Evolutionary conservation across 1,140 invertebrate genomes (phyloP), one percentile per base, ranked within the genome.

Genomic region (Eriosoma lanigerum): DNA sequence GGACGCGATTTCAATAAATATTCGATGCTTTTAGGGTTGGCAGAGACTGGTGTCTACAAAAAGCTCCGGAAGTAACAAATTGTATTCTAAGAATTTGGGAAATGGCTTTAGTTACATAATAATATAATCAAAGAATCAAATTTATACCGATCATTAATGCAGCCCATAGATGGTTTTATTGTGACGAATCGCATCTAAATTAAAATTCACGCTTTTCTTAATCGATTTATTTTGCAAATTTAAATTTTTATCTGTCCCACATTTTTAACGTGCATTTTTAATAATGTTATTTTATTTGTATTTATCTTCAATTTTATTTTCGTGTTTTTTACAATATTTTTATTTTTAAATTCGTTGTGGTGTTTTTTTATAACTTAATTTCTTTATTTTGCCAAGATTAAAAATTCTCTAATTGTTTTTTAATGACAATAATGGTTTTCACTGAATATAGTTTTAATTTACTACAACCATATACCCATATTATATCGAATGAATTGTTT

Each of bases 1-100:
- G 17, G 19, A 29, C 29, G 48, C 46, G 19, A 72, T 72, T 72
- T 26, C 38, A 48, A 78, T 60, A 78, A 78, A 78, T 48, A 60
- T 46, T 46, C 32, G 44, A 48, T 62, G 38, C 32, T 78, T 60
- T 78, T 62, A 13, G 56, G 50, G 15, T 46, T n/a, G 19, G 8
- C 15, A 10, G 56, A 52, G n/a, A 29, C n/a, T 50, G 68, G 21
- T 48, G 6, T 2, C 64, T 0, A 24, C 64, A 68, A 68, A 68
- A 68, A 68, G 6, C 44, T 24, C 64, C 19, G n/a, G n/a, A 17
- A n/a, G n/a, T 75, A 75, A 75, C 58, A 44, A 56, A 56, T 58
- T 44, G 54, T n/a, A 60, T 13, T 76, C 32, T 6, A 60, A 54
- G n/a, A 76, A 76, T 58, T 76, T 4, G 4, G n/a, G 3, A 24